Evolutionary conservation across 2,888 invertebrate species (phyloP).

Genomic region (Megamerina dolium): DNA sequence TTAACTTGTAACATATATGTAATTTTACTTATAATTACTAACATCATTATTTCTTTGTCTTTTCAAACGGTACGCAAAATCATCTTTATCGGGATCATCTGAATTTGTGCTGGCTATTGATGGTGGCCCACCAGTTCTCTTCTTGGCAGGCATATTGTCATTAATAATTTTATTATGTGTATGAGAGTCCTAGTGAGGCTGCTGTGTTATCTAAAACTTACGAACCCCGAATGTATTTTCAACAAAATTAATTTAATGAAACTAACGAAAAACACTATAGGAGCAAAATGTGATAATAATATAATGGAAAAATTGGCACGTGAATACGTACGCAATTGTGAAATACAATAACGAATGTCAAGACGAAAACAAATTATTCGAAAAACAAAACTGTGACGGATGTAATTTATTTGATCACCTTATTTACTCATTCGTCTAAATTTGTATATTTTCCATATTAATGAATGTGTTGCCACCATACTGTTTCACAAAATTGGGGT

Average conservation of each 20-base stretch:
- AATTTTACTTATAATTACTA: slow-evolving; percentile 12
- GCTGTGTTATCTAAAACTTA: too few species aligned
- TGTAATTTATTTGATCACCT: too few species aligned
- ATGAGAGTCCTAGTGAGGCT: background rate
- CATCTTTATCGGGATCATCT: slow-evolving; percentile 29
- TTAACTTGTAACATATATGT: too few species aligned
- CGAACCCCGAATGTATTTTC: too few species aligned
- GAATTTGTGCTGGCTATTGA: slow-evolving; percentile 28
- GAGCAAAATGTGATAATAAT: background rate
- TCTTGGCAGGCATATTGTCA: slow-evolving; percentile 42
- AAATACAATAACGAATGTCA: background rate
- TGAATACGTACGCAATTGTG: too few species aligned
- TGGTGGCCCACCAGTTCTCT: slow-evolving; percentile 31
- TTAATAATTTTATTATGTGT: slow-evolving; percentile 8
- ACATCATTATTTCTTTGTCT: slow-evolving; percentile 47
- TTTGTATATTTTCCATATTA: too few species aligned
- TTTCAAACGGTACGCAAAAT: slow-evolving; percentile 41
- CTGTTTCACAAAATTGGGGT: too few species aligned
- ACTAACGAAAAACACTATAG: background rate
- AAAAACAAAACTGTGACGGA: too few species aligned
- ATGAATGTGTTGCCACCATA: too few species aligned
- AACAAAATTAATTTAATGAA: too few species aligned
- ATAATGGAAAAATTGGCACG: too few species aligned
- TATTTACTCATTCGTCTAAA: too few species aligned
- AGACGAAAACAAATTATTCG: background rate